Evolutionary conservation across 2,113 vertebrate genomes (phyloP).

Genomic region (Amblyornis subalaris): DNA sequence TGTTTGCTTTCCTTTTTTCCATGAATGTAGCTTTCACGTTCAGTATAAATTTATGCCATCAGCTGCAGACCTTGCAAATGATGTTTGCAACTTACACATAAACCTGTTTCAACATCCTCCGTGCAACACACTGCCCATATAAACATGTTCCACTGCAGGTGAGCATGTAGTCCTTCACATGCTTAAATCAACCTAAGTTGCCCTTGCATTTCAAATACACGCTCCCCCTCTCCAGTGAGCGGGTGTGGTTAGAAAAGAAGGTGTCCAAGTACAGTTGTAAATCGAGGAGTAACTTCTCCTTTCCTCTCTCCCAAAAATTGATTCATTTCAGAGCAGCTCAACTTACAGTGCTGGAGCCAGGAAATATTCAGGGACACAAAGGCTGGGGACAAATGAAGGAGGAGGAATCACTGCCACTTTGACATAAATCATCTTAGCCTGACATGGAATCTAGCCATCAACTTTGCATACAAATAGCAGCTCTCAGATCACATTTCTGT

Average conservation of each 20-base stretch:
- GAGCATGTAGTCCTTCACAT: not conserved
- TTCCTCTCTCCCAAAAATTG: rapidly evolving
- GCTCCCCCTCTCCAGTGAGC: not conserved
- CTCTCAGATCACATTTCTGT: not conserved
- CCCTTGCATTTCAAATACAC: not conserved
- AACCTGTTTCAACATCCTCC: not conserved
- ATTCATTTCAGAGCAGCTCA: not conserved
- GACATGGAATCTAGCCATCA: not conserved
- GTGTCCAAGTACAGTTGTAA: not conserved
- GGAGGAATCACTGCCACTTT: not conserved
- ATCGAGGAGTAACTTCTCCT: not conserved
- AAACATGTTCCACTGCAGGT: not conserved
- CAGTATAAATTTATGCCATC: not conserved
- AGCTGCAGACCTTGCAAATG: not conserved
- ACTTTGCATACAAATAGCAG: not conserved
- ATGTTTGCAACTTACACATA: not conserved
- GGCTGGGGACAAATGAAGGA: not conserved
- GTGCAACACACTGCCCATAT: not conserved
- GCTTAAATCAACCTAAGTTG: not conserved
- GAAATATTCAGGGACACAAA: not conserved
- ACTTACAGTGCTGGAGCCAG: not conserved
- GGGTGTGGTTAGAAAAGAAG: not conserved
- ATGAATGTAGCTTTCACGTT: not conserved
- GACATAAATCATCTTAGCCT: not conserved
- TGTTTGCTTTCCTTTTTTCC: not conserved